Conservation (phyloP, 1,140 invertebrate species). For the Orussus abietinus region DNA sequence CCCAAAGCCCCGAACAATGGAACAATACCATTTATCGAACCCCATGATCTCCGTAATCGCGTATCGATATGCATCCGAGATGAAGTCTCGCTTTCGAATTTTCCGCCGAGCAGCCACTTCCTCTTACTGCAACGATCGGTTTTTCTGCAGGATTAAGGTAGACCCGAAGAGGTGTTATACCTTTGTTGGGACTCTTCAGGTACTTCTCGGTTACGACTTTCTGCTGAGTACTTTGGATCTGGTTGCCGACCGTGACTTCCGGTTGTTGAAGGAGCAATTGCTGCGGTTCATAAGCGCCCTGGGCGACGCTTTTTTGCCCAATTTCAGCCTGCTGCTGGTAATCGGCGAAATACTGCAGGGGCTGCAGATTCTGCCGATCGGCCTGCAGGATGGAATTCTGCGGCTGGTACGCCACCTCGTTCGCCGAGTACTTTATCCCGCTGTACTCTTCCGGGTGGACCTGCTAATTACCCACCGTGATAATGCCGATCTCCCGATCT, state of each 20-base stretch:
- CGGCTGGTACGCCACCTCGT: constrained; percentile 23
- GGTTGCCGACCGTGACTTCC: constrained; percentile 38
- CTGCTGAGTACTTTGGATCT: constrained; percentile 37
- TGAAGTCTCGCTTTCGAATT: too few species aligned
- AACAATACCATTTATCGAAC: too few species aligned
- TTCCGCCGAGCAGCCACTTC: too few species aligned
- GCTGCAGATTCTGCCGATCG: constrained; percentile 15
- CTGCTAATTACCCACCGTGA: constrained; percentile 21
- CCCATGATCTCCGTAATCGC: too few species aligned
- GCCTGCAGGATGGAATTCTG: constrained; percentile 11
- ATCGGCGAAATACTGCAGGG: constrained; percentile 22
- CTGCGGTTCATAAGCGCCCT: constrained; percentile 25
- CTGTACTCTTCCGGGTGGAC: constrained; percentile 22
- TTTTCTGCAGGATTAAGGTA: too few species aligned
- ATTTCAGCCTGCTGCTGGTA: constrained; percentile 23
- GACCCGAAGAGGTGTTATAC: too few species aligned
- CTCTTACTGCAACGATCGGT: too few species aligned
- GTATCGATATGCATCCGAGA: too few species aligned
- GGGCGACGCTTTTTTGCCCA: constrained; percentile 15
- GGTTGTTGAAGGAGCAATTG: constrained; percentile 30
- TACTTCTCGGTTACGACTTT: constrained; percentile 34
- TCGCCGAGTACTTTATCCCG: constrained; percentile 22
- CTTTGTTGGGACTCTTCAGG: constrained; percentile 24
- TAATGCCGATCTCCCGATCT: too few species aligned
- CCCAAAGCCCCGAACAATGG: too few species aligned